Evolutionary conservation across 2,888 invertebrate species (phyloP).

Genomic region (Ommatoiulus sabulosus): DNA sequence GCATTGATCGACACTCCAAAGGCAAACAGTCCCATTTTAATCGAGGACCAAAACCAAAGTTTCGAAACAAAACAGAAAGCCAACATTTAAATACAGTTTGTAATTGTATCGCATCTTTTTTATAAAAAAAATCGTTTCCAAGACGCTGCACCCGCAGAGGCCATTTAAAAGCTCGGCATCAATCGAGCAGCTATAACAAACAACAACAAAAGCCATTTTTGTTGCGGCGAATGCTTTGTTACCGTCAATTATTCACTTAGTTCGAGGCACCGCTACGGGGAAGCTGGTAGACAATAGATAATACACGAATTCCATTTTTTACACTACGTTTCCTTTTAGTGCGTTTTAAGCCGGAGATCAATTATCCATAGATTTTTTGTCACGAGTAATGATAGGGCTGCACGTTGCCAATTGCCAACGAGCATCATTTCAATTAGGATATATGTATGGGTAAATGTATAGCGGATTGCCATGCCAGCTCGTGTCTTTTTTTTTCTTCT

Average conservation of each 20-base stretch:
- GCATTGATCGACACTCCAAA: neutral
- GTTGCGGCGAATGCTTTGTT: neutral
- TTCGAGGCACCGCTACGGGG: neutral
- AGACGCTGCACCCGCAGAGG: neutral
- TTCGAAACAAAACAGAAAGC: neutral
- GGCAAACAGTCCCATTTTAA: neutral
- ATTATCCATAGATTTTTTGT: neutral
- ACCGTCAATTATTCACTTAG: neutral
- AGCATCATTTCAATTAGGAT: neutral
- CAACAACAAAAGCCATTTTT: slow-evolving; percentile 35
- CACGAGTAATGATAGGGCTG: neutral
- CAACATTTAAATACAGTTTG: neutral
- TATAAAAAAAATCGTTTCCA: neutral
- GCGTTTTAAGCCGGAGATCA: neutral
- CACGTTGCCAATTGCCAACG: neutral
- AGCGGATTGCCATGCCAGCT: neutral
- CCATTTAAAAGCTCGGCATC: neutral
- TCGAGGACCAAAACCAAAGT: neutral
- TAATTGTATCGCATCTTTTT: neutral
- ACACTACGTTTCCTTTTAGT: neutral
- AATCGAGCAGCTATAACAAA: neutral
- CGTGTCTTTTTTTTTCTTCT: neutral
- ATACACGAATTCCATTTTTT: neutral
- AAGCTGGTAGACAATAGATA: neutral
- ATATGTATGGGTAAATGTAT: too few species aligned